These are phyloP conservation scores for Phoenicopterus ruber DNA, from an alignment of 2,113 vertebrate genomes.

Conservation along the genomic window DNA sequence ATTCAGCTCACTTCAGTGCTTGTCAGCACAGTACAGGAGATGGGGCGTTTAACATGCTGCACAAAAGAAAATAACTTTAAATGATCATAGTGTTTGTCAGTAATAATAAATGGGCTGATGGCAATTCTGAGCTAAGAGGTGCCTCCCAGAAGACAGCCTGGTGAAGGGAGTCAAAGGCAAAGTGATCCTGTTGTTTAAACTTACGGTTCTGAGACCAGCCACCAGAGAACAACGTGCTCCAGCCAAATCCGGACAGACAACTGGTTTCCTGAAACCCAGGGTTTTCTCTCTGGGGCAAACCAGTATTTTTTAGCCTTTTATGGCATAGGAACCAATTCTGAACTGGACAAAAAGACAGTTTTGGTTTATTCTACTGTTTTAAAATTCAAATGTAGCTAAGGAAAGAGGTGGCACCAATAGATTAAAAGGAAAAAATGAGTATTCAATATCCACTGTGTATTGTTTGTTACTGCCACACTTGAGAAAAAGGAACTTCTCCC, in stretches of 20 bases:
- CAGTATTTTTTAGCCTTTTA: not conserved
- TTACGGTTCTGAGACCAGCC: not conserved
- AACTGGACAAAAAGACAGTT: not conserved
- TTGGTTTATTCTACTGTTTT: not conserved
- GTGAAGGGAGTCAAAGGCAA: not conserved
- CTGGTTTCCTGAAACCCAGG: not conserved
- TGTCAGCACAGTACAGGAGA: not conserved
- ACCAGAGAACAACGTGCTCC: not conserved
- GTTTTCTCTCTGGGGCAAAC: not conserved
- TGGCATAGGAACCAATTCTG: not conserved
- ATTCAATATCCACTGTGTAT: not conserved
- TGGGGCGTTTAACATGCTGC: not conserved
- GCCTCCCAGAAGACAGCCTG: not conserved
- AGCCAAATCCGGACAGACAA: not conserved
- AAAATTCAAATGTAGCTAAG: not conserved
- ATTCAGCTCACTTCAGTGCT: not conserved
- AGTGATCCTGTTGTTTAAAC: not conserved
- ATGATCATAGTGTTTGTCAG: not conserved
- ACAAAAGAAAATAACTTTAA: not conserved
- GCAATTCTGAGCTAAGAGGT: not conserved
- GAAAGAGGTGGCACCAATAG: not conserved
- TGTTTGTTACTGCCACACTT: not conserved
- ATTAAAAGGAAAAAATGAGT: not conserved
- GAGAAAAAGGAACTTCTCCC: not conserved
- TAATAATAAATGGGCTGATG: not conserved